Conservation (phyloP, 1,140 invertebrate species). For the Penaeus vannamei region DNA sequence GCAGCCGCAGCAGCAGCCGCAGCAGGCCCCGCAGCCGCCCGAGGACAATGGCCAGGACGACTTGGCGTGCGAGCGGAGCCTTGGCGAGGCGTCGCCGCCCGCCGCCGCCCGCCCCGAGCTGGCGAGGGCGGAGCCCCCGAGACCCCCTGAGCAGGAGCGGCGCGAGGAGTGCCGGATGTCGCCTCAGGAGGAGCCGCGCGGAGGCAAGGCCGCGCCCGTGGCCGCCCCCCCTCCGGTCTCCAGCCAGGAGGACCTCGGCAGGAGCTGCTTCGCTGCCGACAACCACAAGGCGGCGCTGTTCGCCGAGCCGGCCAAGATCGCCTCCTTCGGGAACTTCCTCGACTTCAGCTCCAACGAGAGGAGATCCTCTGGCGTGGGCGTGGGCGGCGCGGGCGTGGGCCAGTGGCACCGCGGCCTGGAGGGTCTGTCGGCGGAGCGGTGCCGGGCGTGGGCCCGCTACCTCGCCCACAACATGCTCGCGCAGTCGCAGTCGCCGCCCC, state of each 20-base stretch:
- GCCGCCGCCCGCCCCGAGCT: neutral
- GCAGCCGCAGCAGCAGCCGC: no score
- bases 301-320: neutral
- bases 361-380: neutral
- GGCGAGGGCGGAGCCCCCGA: neutral
- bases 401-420: conserved; percentile 49
- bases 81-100: no score
- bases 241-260: conserved; percentile 1
- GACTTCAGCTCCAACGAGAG: neutral
- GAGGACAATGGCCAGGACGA: no score
- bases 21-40: no score
- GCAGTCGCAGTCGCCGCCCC: conserved; percentile 37
- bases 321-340: neutral
- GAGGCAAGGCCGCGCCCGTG: neutral
- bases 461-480: conserved; percentile 46
- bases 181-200: neutral
- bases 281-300: no score
- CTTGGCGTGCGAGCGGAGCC: no score
- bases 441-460: conserved; percentile 54
- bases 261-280: no score
- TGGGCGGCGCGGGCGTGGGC: conserved; percentile 21
- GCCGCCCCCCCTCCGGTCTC: neutral
- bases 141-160: conserved; percentile 10
- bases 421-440: conserved; percentile 48
- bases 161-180: neutral